phyloP scores from a whole-genome alignment of 2,888 invertebrate genomes.

The Leptinotarsa haldemani region DNA sequence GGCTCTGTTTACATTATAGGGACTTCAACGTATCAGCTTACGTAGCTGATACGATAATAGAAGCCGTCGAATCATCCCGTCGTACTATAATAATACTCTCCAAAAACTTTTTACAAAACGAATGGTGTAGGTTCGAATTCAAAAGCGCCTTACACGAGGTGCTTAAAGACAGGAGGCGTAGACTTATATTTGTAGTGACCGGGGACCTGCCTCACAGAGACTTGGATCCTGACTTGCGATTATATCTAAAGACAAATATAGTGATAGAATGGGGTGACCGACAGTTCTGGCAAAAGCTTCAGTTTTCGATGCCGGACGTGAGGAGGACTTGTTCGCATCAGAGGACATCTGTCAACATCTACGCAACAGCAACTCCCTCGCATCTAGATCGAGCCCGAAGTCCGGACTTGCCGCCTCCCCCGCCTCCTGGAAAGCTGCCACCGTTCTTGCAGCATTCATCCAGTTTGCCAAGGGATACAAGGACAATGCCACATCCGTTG shows the following conservation, averaged over 20 bases:
- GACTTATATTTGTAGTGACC: constrained; percentile 89
- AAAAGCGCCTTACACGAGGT: constrained; percentile 93
- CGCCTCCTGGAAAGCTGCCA: constrained; percentile 72
- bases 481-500: constrained; percentile 77
- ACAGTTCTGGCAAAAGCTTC: constrained; percentile 96
- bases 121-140: constrained; percentile 96
- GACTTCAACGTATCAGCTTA: constrained; percentile 90
- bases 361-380: constrained; percentile 71
- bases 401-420: constrained; percentile 73
- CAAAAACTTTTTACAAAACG: constrained; percentile 92
- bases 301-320: constrained; percentile 89
- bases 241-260: constrained; percentile 90
- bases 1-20: constrained; percentile 90
- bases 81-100: constrained; percentile 91
- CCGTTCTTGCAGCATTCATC: constrained; percentile 69
- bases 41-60: constrained; percentile 91
- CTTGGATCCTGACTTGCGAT: constrained; percentile 89
- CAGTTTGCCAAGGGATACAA: constrained; percentile 65
- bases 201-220: constrained; percentile 91
- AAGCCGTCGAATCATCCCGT: constrained; percentile 91
- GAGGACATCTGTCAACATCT: constrained; percentile 78
- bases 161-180: constrained; percentile 85
- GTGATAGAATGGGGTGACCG: constrained; percentile 94
- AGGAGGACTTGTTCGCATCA: constrained; percentile 74
- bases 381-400: constrained; percentile 69